A percentile compares a stretch with the other conserved stretches of the same genome.
Evolutionary conservation across 2,113 vertebrate species (phyloP).

Genomic region (Protobothrops flavoviridis): DNA sequence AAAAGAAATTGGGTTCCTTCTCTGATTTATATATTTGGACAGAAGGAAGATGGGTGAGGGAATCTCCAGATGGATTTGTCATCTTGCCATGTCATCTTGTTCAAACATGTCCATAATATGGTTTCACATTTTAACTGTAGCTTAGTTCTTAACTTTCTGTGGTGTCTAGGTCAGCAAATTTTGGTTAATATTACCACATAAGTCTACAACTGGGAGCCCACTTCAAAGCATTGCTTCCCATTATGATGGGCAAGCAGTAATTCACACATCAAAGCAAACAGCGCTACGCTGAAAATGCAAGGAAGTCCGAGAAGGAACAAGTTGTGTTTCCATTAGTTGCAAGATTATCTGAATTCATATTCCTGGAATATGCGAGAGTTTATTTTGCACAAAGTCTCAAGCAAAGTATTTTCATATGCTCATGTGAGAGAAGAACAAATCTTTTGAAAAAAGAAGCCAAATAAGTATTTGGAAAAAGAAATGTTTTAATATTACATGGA

Average conservation of each 20-base stretch:
- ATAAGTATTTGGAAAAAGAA: conserved; percentile 40
- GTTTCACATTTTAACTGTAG: neutral
- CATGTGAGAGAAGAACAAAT: conserved; percentile 23
- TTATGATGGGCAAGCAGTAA: neutral
- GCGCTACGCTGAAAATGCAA: neutral
- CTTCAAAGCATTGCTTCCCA: neutral
- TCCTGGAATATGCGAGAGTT: neutral
- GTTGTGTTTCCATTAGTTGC: neutral
- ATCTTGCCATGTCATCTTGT: neutral
- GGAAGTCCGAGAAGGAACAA: neutral
- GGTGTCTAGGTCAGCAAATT: neutral
- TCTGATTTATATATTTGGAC: neutral
- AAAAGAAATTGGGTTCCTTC: neutral
- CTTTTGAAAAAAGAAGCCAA: neutral
- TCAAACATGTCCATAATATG: neutral
- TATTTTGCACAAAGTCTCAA: conserved; percentile 13
- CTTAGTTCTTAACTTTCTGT: neutral
- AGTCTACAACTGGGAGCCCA: neutral
- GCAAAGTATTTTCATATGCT: conserved; percentile 27
- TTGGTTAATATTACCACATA: neutral
- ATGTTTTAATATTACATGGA: conserved; percentile 21
- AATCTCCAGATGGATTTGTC: neutral
- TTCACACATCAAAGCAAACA: neutral
- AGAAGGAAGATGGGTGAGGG: neutral
- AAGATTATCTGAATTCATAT: neutral